Base-by-base conservation (phyloP, 2,113 vertebrate species). In the Cottus gobio region DNA sequence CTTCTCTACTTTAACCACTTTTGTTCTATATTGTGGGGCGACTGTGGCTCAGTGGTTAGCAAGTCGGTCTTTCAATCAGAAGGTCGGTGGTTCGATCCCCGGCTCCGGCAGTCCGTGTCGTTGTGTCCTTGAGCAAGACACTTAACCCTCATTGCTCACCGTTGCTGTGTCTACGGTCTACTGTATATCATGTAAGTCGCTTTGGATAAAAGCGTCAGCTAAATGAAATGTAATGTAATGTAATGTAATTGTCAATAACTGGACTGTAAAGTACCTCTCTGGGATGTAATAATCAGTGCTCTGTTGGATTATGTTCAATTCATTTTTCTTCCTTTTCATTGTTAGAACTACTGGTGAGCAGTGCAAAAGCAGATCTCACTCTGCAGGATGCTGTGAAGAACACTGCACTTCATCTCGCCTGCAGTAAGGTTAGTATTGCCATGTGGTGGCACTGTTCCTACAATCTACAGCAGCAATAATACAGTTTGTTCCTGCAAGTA, bases 361-460 rank as follows among this genome's bases (percentile, higher is more conserved):
- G 97, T 90, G 98, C 98, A 60, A 99, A 98, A 92, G 98, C 98
- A 87, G 97, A 99, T 93, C 95, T 99, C 90, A 99, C 97, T 63
- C 93, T 99, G 90, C 98, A 99, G 94, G 98, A 99, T 79, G 94
- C 94, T 77, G 96, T 92, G 85, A 98, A 98, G 95, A 99, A 99
- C 95, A 99, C 98, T 83, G 98, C 97, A 39, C 96, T 99, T 78
- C 98, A 99, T 91, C 95, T 99, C 93, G 98, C 97, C 93, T 99
- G 98, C 92, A 97, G 97, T 95, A 99, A 99, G 97, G 98, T 99
- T 82, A 2, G 95, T 91, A 73, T 57, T 0, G n/a, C 82, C 86
- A 71, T 22, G 15, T 62, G 83, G 61, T 80, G 77, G 67, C 74
- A 26, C 75, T 84, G 30, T 87, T 82, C 26, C 58, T n/a, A n/a